phyloP scores from a whole-genome alignment of 2,113 vertebrate species.

The Pterocles orientalis region DNA sequence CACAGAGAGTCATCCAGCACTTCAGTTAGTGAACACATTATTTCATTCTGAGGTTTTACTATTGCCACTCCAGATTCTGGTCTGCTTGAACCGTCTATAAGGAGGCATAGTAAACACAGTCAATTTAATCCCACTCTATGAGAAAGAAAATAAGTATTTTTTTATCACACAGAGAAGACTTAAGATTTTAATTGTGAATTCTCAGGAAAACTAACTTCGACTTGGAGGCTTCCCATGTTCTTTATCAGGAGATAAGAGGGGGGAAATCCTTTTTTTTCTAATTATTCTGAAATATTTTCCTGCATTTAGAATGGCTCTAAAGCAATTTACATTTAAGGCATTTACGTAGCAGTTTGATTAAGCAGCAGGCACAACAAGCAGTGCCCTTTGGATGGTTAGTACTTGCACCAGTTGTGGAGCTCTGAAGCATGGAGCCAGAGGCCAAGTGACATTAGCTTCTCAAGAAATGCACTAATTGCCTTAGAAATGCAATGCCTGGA shows the following conservation, averaged over 20 bases:
- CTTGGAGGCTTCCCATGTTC: neutral
- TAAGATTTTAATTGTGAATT: conserved; percentile 39
- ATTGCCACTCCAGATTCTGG: conserved; percentile 17
- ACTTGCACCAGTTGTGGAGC: neutral
- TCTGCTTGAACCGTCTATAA: neutral
- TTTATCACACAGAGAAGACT: conserved; percentile 33
- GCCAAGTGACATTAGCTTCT: conserved; percentile 25
- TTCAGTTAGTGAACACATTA: conserved; percentile 36
- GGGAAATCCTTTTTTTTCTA: neutral
- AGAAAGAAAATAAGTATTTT: conserved; percentile 16
- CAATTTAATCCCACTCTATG: neutral
- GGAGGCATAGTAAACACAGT: conserved; percentile 7
- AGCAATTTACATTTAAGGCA: neutral
- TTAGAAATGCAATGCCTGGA: conserved; percentile 33
- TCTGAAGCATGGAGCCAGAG: neutral
- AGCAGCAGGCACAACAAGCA: neutral
- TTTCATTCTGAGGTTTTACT: conserved; percentile 53
- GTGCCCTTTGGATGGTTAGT: neutral
- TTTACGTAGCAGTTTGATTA: conserved; percentile 15
- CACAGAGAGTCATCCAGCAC: conserved; percentile 39
- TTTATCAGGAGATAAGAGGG: neutral
- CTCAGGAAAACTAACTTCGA: conserved; percentile 4
- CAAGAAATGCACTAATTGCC: conserved; percentile 18
- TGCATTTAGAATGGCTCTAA: neutral
- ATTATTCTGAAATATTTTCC: neutral